Evolutionary conservation across 30 jellyfish, hydroid and myxozoan genomes (phyloP).

Genomic region (Turritopsis rubra): DNA sequence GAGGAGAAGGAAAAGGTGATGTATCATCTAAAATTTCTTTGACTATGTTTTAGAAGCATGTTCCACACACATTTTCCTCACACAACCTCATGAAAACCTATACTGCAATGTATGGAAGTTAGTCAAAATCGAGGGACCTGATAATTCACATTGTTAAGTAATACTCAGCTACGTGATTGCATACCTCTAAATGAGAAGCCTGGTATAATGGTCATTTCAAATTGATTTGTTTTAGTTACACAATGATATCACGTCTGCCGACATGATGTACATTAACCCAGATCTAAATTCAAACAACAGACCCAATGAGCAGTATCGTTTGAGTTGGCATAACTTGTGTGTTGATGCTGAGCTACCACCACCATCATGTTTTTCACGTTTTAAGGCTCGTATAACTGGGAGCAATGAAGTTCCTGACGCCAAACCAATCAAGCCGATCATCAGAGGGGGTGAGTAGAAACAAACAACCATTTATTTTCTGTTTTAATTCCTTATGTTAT

Average conservation of each 20-base stretch:
- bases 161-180: no score
- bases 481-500: no score
- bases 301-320: background rate
- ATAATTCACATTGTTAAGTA: no score
- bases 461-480: background rate
- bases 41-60: no score
- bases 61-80: no score
- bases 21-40: no score
- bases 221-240: background rate
- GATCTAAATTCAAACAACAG: background rate
- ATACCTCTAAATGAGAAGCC: no score
- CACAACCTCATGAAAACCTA: no score
- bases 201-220: no score
- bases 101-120: no score
- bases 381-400: constrained; percentile 13
- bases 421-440: background rate
- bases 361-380: constrained; percentile 10
- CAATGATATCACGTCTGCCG: background rate
- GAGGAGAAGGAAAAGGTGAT: no score
- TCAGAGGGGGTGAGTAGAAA: background rate
- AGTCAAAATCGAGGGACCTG: no score
- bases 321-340: constrained; percentile 15
- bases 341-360: constrained; percentile 33
- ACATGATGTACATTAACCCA: constrained; percentile 2
- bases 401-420: background rate